Conservation (phyloP, 2,113 vertebrate species). For the Tamias sibiricus region DNA sequence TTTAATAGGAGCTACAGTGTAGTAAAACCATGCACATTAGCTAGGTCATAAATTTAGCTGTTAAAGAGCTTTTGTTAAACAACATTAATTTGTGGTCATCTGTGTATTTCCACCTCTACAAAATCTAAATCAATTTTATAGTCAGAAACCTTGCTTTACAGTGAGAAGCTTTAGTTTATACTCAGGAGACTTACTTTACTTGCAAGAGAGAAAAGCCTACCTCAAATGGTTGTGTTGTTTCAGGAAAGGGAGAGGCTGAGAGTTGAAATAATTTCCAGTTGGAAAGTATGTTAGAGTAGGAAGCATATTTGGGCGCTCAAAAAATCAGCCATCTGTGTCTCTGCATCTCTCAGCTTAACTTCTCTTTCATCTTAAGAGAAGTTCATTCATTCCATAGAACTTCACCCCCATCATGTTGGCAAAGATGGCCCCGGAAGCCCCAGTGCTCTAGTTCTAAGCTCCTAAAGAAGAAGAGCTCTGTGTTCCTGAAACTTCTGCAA, state of each 20-base stretch:
- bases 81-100: constrained; percentile 37
- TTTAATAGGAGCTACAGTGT: neutral
- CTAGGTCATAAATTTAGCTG: constrained; percentile 44
- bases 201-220: neutral
- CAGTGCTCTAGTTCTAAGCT: neutral
- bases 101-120: constrained; percentile 2
- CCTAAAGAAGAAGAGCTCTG: neutral
- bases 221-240: neutral
- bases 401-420: too few relatives aligned
- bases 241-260: neutral
- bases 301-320: neutral
- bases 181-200: neutral
- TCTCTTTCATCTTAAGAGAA: neutral
- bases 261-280: neutral
- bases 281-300: neutral
- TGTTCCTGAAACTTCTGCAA: neutral
- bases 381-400: neutral
- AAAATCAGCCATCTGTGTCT: neutral
- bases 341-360: neutral
- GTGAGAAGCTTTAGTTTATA: neutral
- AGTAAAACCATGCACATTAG: constrained; percentile 26
- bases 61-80: constrained; percentile 49
- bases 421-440: neutral
- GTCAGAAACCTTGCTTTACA: neutral
- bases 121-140: constrained; percentile 64